A percentile compares a stretch with the other conserved stretches of the same genome.
phyloP scores from a whole-genome alignment of 2,888 invertebrate species.

The Suillia variegata region DNA sequence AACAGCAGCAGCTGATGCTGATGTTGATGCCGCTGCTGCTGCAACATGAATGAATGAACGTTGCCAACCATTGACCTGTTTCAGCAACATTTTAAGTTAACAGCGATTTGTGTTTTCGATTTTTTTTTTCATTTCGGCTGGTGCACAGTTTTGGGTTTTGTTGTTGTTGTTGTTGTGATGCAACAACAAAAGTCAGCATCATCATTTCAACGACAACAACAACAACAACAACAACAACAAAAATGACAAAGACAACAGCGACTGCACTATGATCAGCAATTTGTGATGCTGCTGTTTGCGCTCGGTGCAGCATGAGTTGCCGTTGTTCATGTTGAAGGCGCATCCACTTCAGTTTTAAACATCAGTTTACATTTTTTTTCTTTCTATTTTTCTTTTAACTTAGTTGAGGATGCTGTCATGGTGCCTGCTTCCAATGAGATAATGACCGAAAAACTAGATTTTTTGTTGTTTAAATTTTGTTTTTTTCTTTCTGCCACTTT shows the following conservation, averaged over 20 bases:
- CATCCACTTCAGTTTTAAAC: neutral
- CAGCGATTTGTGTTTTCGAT: neutral
- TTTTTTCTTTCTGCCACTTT: neutral
- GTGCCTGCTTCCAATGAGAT: neutral
- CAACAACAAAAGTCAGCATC: neutral
- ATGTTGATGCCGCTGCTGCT: neutral
- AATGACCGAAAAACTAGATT: neutral
- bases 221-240: neutral
- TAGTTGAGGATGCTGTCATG: neutral
- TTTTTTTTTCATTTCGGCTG: neutral
- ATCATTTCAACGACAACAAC: neutral
- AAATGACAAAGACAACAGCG: neutral
- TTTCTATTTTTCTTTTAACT: neutral
- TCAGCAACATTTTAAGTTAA: neutral
- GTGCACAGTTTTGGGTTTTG: neutral
- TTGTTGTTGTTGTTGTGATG: neutral
- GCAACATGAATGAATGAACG: neutral
- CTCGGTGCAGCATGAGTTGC: neutral
- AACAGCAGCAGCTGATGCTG: neutral
- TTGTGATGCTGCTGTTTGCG: slow-evolving; percentile 3
- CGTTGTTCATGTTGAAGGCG: slow-evolving; percentile 1
- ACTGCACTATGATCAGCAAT: neutral
- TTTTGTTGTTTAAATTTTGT: no score
- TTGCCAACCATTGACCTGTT: neutral
- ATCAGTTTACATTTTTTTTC: neutral